A percentile compares a stretch with the other conserved stretches of the same genome.
Evolutionary conservation across 1,140 invertebrate genomes (phyloP).

Genomic region (Hylyphantes graminicola): DNA sequence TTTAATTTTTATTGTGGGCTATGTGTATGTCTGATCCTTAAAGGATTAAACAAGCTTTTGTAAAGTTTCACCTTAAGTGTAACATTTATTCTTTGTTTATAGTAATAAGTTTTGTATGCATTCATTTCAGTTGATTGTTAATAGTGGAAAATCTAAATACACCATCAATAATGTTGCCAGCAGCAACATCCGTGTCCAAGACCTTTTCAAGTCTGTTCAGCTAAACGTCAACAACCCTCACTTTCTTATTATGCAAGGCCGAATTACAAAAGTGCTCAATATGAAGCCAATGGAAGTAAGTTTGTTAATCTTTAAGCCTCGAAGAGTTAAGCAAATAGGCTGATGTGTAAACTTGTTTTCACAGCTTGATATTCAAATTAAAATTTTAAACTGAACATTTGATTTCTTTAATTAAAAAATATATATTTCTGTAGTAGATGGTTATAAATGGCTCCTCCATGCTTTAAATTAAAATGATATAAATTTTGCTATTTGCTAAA

Average conservation of each 20-base stretch:
- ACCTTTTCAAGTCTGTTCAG: conserved; percentile 96
- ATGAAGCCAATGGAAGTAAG: conserved; percentile 96
- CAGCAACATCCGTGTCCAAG: conserved; percentile 88
- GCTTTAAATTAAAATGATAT: neutral
- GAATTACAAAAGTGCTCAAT: conserved; percentile 98
- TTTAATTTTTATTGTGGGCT: too few relatives aligned
- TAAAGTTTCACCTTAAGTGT: too few relatives aligned
- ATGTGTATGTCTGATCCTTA: too few relatives aligned
- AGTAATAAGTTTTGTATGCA: too few relatives aligned
- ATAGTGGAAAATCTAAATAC: conserved; percentile 85
- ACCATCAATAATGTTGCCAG: conserved; percentile 94
- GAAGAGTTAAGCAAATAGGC: neutral
- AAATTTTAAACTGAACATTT: neutral
- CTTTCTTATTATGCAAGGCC: conserved; percentile 99
- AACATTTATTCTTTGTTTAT: too few relatives aligned
- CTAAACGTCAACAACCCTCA: conserved; percentile 99
- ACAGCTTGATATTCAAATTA: neutral
- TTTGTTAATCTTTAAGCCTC: neutral
- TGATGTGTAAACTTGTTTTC: too few relatives aligned
- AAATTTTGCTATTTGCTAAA: conserved; percentile 2
- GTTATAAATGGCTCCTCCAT: too few relatives aligned
- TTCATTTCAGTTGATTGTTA: conserved; percentile 50
- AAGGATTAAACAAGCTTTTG: too few relatives aligned
- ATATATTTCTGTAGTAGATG: neutral
- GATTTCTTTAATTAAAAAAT: neutral